Conservation (phyloP, 2,113 vertebrate genomes). For the Myrmecobius fasciatus region DNA sequence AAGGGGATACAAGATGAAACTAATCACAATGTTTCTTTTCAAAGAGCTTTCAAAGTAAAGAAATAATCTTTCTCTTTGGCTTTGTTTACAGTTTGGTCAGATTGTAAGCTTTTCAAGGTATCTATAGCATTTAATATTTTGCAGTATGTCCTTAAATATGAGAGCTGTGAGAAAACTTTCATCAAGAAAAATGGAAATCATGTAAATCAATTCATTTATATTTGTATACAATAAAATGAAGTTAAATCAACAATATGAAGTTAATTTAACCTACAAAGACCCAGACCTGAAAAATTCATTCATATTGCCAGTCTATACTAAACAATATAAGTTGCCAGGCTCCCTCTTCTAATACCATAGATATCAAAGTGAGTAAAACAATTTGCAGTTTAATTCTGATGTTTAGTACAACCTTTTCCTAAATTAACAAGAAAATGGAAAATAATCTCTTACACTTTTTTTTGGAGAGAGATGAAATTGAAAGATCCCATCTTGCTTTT, state of each 20-base stretch:
- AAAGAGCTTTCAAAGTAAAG: not conserved
- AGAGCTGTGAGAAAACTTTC: not conserved
- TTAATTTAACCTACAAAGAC: slow-evolving; percentile 13
- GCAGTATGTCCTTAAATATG: not conserved
- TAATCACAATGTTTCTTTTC: not conserved
- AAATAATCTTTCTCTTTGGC: not conserved
- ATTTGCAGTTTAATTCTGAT: not conserved
- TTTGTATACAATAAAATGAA: not conserved
- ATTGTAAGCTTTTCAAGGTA: not conserved
- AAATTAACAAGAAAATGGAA: not conserved
- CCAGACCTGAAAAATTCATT: not conserved
- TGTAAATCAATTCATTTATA: not conserved
- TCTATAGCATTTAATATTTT: not conserved
- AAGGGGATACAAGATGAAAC: not conserved
- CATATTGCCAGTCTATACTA: not conserved
- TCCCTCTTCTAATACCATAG: not conserved
- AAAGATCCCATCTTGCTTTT: not conserved
- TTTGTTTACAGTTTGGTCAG: not conserved
- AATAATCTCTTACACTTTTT: not conserved
- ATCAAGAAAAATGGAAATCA: not conserved
- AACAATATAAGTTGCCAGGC: not conserved
- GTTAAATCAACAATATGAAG: not conserved
- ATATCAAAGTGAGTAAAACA: not conserved
- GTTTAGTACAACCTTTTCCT: slow-evolving; percentile 8
- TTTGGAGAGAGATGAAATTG: not conserved